A percentile compares a stretch with the other conserved stretches of the same genome.
Conservation (phyloP, 1,140 invertebrate species). For the Uloborus diversus region DNA sequence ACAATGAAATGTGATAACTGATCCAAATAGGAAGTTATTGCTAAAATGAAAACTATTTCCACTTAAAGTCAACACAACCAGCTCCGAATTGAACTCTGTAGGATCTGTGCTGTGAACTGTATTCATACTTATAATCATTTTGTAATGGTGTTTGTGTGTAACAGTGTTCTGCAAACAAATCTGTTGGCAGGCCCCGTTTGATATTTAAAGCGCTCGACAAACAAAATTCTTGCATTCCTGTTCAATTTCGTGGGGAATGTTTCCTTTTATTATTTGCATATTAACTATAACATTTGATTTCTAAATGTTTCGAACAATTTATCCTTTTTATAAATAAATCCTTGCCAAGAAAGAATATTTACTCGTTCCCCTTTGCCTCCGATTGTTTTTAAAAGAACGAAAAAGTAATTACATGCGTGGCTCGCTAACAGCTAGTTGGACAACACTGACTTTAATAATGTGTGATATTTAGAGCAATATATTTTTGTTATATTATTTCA, state of each 20-base stretch:
- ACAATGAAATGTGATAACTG: neutral
- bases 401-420: too few species aligned
- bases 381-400: too few species aligned
- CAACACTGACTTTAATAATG: constrained; percentile 40
- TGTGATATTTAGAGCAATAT: constrained; percentile 47
- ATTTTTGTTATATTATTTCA: constrained; percentile 47
- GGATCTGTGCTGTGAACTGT: constrained; percentile 21
- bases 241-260: too few species aligned
- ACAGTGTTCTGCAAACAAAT: constrained; percentile 26
- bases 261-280: too few species aligned
- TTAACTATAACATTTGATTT: too few species aligned
- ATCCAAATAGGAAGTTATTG: neutral
- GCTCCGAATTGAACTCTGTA: constrained; percentile 21
- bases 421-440: constrained; percentile 23
- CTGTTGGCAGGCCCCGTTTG: constrained; percentile 17
- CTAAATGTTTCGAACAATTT: too few species aligned
- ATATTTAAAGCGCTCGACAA: neutral
- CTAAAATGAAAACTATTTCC: neutral
- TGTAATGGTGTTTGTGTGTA: constrained; percentile 15
- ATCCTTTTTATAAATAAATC: too few species aligned
- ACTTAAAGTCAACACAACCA: constrained; percentile 12
- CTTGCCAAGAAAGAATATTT: too few species aligned
- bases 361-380: too few species aligned
- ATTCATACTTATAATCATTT: constrained; percentile 28
- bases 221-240: too few species aligned